Conservation (phyloP, 2,797 vertebrate species). For the Epinephelus coioides region DNA sequence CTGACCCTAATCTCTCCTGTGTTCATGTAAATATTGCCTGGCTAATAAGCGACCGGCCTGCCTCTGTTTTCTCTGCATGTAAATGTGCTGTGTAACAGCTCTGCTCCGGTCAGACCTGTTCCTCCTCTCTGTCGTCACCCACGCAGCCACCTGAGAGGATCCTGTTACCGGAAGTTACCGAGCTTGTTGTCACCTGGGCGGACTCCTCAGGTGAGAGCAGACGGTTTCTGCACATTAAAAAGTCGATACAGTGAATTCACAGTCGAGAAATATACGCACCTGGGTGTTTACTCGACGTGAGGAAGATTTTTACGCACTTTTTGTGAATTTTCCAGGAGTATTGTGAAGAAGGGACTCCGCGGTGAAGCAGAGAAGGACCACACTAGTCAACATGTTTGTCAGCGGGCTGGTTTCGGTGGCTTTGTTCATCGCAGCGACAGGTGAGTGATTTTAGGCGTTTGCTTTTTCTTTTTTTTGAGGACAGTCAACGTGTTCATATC, state of each 20-base stretch:
- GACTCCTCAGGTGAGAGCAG: slow-evolving; percentile 32
- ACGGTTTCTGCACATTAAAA: fast-evolving
- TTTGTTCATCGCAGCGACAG: slow-evolving; percentile 72
- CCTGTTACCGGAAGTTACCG: slow-evolving; percentile 51
- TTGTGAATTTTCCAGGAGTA: fast-evolving
- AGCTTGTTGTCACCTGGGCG: slow-evolving; percentile 31
- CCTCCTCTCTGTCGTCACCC: slow-evolving; percentile 22
- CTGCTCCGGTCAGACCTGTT: slow-evolving; percentile 43
- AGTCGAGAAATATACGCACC: fast-evolving
- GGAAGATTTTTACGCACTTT: background rate
- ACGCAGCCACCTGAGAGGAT: slow-evolving; percentile 21
- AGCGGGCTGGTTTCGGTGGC: slow-evolving; percentile 60
- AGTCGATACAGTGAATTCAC: background rate
- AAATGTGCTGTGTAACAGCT: background rate
- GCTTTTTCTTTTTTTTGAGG: fast-evolving
- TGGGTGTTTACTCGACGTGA: slow-evolving; percentile 9
- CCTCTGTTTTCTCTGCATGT: background rate
- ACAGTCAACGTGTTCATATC: too few relatives aligned
- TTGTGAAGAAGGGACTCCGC: background rate
- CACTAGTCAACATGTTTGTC: slow-evolving; percentile 61
- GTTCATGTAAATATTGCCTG: background rate
- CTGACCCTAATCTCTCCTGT: background rate
- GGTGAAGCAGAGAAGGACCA: fast-evolving
- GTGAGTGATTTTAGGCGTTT: slow-evolving; percentile 55
- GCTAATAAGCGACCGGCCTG: background rate